Percentiles rank a stretch among this genome's conserved stretches.
Evolutionary conservation across 2,113 vertebrate genomes (phyloP).

Genomic region (Macquaria ambigua): DNA sequence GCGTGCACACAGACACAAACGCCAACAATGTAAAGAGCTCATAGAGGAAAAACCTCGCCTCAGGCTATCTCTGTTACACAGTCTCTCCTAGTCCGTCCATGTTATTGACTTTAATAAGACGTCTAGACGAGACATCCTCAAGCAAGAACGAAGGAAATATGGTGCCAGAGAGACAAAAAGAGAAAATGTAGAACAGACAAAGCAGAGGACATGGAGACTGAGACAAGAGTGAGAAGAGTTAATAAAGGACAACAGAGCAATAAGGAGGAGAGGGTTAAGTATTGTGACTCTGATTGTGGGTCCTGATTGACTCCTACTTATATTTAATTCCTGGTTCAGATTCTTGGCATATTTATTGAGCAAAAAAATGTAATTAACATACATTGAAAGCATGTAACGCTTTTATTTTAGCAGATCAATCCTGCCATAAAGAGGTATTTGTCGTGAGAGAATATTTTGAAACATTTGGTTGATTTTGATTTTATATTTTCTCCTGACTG

Average conservation of each 20-base stretch:
- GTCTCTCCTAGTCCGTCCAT: slow-evolving; percentile 7
- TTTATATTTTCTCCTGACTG: too few relatives aligned
- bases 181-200: neutral
- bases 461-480: neutral
- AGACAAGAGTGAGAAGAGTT: slow-evolving; percentile 3
- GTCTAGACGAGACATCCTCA: slow-evolving; percentile 62
- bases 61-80: slow-evolving; percentile 17
- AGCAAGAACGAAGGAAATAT: slow-evolving; percentile 18
- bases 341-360: neutral
- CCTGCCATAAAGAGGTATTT: neutral
- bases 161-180: neutral
- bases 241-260: neutral
- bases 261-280: neutral
- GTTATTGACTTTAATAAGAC: slow-evolving; percentile 72
- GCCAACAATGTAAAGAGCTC: neutral
- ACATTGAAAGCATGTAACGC: neutral
- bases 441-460: too few relatives aligned
- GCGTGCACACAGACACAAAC: neutral
- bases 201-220: neutral
- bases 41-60: neutral
- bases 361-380: neutral
- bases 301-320: neutral
- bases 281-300: neutral
- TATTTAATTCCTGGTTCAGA: neutral
- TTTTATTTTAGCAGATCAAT: too few relatives aligned